Evolutionary conservation across 2,888 invertebrate species (phyloP).

Genomic region (Agrotis puta): DNA sequence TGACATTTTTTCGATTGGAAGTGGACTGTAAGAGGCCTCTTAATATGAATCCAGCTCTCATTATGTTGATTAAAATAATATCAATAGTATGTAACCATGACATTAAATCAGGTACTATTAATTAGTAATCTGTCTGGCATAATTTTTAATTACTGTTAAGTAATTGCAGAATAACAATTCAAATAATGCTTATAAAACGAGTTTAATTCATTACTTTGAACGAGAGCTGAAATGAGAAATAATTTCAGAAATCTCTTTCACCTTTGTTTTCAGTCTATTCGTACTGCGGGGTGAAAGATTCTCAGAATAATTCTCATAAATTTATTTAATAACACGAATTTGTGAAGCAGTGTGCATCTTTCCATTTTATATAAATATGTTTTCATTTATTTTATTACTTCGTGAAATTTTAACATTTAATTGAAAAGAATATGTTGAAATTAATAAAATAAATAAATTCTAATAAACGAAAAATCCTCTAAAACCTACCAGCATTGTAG

Average conservation of each 20-base stretch:
- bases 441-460: not conserved
- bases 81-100: not conserved
- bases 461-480: constrained; percentile 9
- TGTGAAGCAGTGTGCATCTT: not conserved
- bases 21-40: no score
- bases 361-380: not conserved
- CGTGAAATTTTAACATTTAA: not conserved
- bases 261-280: not conserved
- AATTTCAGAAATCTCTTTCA: constrained; percentile 7
- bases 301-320: not conserved
- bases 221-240: not conserved
- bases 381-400: constrained; percentile 11
- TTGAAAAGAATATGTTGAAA: constrained; percentile 1
- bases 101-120: not conserved
- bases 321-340: not conserved
- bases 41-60: not conserved
- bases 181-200: not conserved
- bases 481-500: not conserved
- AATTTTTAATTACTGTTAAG: constrained; percentile 12
- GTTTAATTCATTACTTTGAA: constrained; percentile 2
- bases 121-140: not conserved
- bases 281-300: not conserved
- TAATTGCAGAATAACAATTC: not conserved
- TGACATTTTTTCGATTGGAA: no score
- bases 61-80: not conserved